Percentiles rank a stretch among this genome's conserved stretches.
Conservation (phyloP, 2,888 invertebrate species). For the Pristionchus mayeri region DNA sequence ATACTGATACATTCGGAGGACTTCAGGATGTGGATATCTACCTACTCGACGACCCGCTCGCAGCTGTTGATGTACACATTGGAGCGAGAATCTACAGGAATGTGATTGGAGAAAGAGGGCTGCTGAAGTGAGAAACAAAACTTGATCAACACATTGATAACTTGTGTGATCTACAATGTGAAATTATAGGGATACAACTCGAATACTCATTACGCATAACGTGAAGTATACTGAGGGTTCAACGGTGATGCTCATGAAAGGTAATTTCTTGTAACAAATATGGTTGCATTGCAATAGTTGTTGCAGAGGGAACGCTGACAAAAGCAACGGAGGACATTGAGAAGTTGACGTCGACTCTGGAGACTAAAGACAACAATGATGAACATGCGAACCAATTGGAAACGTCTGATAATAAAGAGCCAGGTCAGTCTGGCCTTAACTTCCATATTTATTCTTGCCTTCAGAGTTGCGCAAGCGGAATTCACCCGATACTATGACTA, state of each 20-base stretch:
- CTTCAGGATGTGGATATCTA: slow-evolving; percentile 85
- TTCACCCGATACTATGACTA: too few relatives aligned
- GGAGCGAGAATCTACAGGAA: slow-evolving; percentile 83
- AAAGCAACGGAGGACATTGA: too few relatives aligned
- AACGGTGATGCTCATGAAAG: slow-evolving; percentile 83
- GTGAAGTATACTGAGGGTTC: slow-evolving; percentile 92
- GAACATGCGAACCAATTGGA: too few relatives aligned
- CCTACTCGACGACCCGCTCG: slow-evolving; percentile 92
- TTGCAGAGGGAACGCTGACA: too few relatives aligned
- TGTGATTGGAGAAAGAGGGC: neutral
- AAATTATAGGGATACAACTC: slow-evolving; percentile 80
- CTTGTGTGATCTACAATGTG: neutral
- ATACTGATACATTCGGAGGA: too few relatives aligned
- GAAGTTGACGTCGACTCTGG: too few relatives aligned
- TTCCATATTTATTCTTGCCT: too few relatives aligned
- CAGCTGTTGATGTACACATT: slow-evolving; percentile 96
- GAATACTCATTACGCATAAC: slow-evolving; percentile 93
- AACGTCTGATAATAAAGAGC: neutral
- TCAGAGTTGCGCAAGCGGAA: too few relatives aligned
- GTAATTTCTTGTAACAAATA: neutral
- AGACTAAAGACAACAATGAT: too few relatives aligned
- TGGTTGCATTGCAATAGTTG: neutral
- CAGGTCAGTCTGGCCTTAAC: neutral
- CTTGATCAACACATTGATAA: slow-evolving; percentile 32
- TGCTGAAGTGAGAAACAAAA: slow-evolving; percentile 25